Base-by-base conservation (phyloP, 2,888 invertebrate species). In the Callosobruchus maculatus region DNA sequence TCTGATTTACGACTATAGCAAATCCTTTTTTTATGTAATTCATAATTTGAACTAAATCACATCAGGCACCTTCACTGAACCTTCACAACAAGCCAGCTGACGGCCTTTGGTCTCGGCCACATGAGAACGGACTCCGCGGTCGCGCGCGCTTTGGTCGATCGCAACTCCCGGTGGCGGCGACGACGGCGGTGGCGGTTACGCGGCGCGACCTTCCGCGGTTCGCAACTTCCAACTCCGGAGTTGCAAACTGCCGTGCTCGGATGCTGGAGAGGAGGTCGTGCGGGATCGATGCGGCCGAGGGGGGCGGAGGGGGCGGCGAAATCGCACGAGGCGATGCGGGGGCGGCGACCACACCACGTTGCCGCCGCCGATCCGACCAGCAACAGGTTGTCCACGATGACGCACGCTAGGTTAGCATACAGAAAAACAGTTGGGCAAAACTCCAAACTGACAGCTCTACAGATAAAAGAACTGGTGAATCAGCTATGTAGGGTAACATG, bases 241-340 rank as follows among this genome's bases (percentile, higher is more conserved):
- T 75, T 68, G 73, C 13, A 49, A 49, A 77, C 77, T 75, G 77
- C 75, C 49, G 73, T 4, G 13, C 74, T 68, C 75, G 71, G 77
- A 75, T 73, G 77, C 77, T 75, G 73, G 70, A 49, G 71, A 22
- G 20, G n/a, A 21, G 70, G 72, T 74, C 74, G 74, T 72, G 71
- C 49, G 66, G 21, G 21, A 67, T 72, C 74, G 75, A 70, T 20
- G 30, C 20, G 20, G 20, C 66, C 71, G 0, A 72, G 73, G 69
- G n/a, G n/a, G n/a, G n/a, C n/a, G n/a, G n/a, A n/a, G n/a, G n/a
- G n/a, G n/a, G n/a, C n/a, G n/a, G n/a, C n/a, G n/a, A n/a, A n/a
- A n/a, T n/a, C n/a, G n/a, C n/a, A n/a, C n/a, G n/a, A n/a, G n/a
- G n/a, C n/a, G n/a, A n/a, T n/a, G n/a, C n/a, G 74, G 26, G 74